phyloP scores from a whole-genome alignment of 2,113 vertebrate species.

The Aviceda subcristata region DNA sequence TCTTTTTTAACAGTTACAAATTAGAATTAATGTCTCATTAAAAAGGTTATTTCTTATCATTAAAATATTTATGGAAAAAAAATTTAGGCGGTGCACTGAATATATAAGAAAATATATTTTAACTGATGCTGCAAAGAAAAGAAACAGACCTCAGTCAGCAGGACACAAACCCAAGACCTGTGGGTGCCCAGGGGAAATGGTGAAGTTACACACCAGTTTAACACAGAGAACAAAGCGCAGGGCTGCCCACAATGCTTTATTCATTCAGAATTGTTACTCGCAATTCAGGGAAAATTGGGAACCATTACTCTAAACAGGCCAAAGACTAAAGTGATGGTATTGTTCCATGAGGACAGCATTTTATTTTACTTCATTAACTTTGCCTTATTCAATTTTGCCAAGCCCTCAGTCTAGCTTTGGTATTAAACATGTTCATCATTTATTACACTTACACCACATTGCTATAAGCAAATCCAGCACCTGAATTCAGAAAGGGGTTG shows the following conservation, averaged over 20 bases:
- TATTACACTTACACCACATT: background rate
- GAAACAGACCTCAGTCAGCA: background rate
- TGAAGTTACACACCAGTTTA: background rate
- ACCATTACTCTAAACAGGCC: background rate
- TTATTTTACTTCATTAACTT: background rate
- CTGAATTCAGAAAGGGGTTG: background rate
- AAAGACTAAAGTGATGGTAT: background rate
- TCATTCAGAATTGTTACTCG: background rate
- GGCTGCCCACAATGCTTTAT: background rate
- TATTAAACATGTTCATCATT: background rate
- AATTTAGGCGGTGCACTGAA: background rate
- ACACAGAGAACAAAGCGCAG: background rate
- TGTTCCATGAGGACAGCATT: background rate
- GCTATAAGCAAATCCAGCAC: background rate
- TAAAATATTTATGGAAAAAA: background rate
- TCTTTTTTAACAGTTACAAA: background rate
- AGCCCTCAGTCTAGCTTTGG: background rate
- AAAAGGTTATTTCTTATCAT: background rate
- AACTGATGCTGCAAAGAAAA: background rate
- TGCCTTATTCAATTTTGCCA: background rate
- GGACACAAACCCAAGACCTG: background rate
- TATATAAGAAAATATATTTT: background rate
- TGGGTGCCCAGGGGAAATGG: background rate
- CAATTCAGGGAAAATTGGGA: background rate
- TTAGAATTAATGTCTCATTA: background rate